Conservation (phyloP, 2,797 vertebrate genomes). For the Tamandua tetradactyla region DNA sequence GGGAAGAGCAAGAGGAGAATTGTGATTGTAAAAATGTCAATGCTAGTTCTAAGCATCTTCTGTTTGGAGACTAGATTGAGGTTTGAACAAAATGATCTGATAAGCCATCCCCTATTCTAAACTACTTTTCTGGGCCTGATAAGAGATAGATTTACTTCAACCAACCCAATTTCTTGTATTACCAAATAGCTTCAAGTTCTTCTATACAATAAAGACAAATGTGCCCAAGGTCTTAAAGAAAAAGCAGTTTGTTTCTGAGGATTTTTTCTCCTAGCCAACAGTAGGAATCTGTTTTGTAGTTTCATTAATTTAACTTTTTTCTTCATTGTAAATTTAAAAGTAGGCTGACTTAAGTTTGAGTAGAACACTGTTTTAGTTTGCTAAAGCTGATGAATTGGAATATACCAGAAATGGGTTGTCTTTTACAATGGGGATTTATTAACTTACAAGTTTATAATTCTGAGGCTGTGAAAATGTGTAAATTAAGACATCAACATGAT, state of each 20-base stretch:
- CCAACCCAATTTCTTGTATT: slow-evolving; percentile 15
- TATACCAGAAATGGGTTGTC: too few species aligned
- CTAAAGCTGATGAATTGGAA: too few species aligned
- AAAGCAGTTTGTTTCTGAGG: background rate
- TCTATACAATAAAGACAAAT: background rate
- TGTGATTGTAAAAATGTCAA: background rate
- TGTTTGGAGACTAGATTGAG: background rate
- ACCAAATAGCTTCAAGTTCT: background rate
- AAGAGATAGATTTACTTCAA: slow-evolving; percentile 15
- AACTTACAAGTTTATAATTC: too few species aligned
- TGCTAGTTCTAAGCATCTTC: background rate
- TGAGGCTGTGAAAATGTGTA: too few species aligned
- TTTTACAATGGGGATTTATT: too few species aligned
- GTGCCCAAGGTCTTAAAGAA: background rate
- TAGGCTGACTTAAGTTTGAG: background rate
- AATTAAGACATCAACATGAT: too few species aligned
- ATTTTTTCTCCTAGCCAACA: background rate
- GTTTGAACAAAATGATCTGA: slow-evolving; percentile 19
- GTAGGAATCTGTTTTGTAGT: background rate
- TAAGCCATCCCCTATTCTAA: background rate
- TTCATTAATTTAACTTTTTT: slow-evolving; percentile 32
- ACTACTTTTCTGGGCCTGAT: background rate
- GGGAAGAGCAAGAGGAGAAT: background rate
- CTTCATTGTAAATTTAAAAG: background rate
- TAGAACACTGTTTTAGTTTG: background rate